Conservation (phyloP, 2,797 vertebrate genomes). For the Danio aesculapii region DNA sequence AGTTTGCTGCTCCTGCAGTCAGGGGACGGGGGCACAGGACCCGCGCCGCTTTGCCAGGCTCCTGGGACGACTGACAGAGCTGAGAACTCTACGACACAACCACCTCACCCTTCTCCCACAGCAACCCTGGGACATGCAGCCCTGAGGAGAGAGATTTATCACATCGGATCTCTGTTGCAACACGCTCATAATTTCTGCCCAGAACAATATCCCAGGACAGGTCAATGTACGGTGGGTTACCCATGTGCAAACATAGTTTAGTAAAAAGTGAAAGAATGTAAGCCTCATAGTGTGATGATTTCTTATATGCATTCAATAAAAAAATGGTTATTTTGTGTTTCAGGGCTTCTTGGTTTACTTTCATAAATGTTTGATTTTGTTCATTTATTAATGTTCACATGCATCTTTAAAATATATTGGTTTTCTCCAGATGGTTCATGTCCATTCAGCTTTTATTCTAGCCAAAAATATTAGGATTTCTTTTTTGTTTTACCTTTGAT, state of each 20-base stretch:
- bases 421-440: background rate
- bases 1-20: slow-evolving; percentile 83
- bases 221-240: slow-evolving; percentile 38
- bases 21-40: slow-evolving; percentile 71
- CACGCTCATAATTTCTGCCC: slow-evolving; percentile 37
- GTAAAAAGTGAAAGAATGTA: background rate
- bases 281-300: background rate
- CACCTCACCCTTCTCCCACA: slow-evolving; percentile 81
- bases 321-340: background rate
- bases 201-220: slow-evolving; percentile 35
- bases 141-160: slow-evolving; percentile 39
- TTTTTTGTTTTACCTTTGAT: background rate
- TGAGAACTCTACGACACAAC: slow-evolving; percentile 93
- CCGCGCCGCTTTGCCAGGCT: slow-evolving; percentile 91
- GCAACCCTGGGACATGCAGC: slow-evolving; percentile 65
- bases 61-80: slow-evolving; percentile 91
- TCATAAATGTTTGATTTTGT: background rate
- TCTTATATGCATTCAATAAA: slow-evolving; percentile 38
- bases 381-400: background rate
- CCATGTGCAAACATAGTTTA: slow-evolving; percentile 31
- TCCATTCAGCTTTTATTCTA: background rate
- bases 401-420: background rate
- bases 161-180: slow-evolving; percentile 33
- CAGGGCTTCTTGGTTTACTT: background rate
- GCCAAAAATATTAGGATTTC: background rate